phyloP scores from a whole-genome alignment of 2,888 invertebrate species.

The Phalangium opilio region DNA sequence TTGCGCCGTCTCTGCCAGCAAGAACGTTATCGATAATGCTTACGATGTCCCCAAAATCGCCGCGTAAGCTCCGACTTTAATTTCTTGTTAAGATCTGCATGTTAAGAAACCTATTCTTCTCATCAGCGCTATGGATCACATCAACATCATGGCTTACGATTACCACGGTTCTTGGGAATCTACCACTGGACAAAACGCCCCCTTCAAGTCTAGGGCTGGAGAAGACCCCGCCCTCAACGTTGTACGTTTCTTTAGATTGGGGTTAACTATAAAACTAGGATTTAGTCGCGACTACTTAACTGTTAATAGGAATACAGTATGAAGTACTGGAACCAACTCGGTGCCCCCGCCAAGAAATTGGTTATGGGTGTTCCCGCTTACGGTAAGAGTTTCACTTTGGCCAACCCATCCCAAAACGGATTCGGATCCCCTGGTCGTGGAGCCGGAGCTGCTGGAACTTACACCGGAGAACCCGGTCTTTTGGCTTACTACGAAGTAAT shows the following conservation, averaged over 20 bases:
- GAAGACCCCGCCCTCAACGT: not conserved
- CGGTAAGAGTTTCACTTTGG: slow-evolving; percentile 8
- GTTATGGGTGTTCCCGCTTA: slow-evolving; percentile 10
- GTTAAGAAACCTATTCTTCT: no score
- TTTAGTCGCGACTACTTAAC: no score
- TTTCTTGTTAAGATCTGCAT: no score
- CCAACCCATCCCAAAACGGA: slow-evolving; percentile 3
- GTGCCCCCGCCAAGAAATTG: slow-evolving; percentile 8
- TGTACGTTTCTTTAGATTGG: not conserved
- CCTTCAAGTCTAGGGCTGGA: not conserved
- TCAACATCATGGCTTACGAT: slow-evolving; percentile 1
- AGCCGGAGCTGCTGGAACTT: slow-evolving; percentile 6
- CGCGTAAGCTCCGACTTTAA: not conserved
- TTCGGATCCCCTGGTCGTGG: slow-evolving; percentile 5
- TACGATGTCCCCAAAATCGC: slow-evolving; percentile 47
- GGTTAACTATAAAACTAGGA: no score
- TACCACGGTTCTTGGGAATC: not conserved
- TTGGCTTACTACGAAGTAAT: slow-evolving; percentile 10
- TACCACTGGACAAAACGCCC: not conserved
- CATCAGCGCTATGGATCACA: not conserved
- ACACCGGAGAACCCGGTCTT: slow-evolving; percentile 9
- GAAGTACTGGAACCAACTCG: slow-evolving; percentile 4
- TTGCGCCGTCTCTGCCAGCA: slow-evolving; percentile 72
- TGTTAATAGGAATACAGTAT: not conserved
- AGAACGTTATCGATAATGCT: slow-evolving; percentile 70